Evolutionary conservation across 2,113 vertebrate species (phyloP).

Genomic region (Ameiurus melas): DNA sequence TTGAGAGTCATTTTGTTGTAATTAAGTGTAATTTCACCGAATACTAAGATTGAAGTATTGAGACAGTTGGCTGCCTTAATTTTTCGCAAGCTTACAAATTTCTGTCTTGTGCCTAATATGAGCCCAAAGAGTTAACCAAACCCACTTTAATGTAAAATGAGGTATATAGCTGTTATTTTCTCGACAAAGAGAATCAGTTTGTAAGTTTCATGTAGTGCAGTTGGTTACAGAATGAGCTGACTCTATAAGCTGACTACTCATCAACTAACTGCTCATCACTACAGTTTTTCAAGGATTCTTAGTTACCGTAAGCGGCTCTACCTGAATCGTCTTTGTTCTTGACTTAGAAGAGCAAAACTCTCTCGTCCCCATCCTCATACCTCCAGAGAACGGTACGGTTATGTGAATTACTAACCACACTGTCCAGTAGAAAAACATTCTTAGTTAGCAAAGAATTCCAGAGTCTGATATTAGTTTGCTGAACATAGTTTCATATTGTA

Average conservation of each 20-base stretch:
- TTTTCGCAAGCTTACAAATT: neutral
- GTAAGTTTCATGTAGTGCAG: neutral
- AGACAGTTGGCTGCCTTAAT: neutral
- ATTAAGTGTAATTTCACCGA: neutral
- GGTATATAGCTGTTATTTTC: neutral
- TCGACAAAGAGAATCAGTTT: neutral
- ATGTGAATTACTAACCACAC: neutral
- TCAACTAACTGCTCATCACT: neutral
- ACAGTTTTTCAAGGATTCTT: neutral
- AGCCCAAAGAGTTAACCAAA: neutral
- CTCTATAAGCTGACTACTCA: neutral
- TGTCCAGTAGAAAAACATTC: constrained; percentile 8
- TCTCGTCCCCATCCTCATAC: neutral
- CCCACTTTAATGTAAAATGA: neutral
- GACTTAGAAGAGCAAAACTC: neutral
- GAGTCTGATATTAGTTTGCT: neutral
- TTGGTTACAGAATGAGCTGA: neutral
- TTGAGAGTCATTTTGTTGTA: neutral
- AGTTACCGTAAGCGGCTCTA: neutral
- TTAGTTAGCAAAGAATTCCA: neutral
- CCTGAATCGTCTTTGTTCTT: neutral
- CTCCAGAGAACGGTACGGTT: neutral
- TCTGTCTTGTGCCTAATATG: neutral
- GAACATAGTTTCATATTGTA: neutral
- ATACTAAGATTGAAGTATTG: neutral